These are phyloP conservation scores for Nowickia ferox DNA, from an alignment of 2,888 invertebrate species.

Conservation along the genomic window DNA sequence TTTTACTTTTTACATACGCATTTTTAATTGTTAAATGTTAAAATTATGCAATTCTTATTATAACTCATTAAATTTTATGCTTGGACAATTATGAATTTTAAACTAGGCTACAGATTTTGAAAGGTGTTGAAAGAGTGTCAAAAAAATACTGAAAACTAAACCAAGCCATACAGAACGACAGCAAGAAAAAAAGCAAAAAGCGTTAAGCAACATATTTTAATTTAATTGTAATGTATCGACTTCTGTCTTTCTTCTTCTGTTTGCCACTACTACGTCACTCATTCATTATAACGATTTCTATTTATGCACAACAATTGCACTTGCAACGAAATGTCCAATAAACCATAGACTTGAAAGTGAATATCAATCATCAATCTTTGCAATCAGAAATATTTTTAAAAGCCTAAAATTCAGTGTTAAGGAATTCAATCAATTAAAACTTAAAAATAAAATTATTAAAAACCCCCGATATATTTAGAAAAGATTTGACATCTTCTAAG, in stretches of 20 bases:
- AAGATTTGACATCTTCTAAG: no score
- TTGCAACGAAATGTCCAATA: not conserved
- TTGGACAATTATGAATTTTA: slow-evolving; percentile 59
- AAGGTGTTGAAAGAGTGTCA: slow-evolving; percentile 41
- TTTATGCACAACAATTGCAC: not conserved
- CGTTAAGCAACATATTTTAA: slow-evolving; percentile 74
- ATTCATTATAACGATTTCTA: not conserved
- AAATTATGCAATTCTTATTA: not conserved
- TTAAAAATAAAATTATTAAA: no score
- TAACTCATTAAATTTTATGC: slow-evolving; percentile 42
- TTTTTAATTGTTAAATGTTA: not conserved
- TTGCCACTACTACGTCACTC: slow-evolving; percentile 13
- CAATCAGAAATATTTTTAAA: no score
- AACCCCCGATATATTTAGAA: no score
- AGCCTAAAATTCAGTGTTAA: no score
- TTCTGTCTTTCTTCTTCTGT: not conserved
- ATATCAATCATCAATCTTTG: not conserved
- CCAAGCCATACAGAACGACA: slow-evolving; percentile 10
- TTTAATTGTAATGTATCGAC: slow-evolving; percentile 77
- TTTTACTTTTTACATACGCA: not conserved
- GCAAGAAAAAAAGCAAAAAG: slow-evolving; percentile 16
- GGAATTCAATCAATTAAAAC: no score
- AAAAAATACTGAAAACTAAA: slow-evolving; percentile 32
- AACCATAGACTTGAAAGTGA: slow-evolving; percentile 72
- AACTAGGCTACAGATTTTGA: slow-evolving; percentile 43